Conservation (phyloP, 2,113 vertebrate species). For the Cygnus atratus region DNA sequence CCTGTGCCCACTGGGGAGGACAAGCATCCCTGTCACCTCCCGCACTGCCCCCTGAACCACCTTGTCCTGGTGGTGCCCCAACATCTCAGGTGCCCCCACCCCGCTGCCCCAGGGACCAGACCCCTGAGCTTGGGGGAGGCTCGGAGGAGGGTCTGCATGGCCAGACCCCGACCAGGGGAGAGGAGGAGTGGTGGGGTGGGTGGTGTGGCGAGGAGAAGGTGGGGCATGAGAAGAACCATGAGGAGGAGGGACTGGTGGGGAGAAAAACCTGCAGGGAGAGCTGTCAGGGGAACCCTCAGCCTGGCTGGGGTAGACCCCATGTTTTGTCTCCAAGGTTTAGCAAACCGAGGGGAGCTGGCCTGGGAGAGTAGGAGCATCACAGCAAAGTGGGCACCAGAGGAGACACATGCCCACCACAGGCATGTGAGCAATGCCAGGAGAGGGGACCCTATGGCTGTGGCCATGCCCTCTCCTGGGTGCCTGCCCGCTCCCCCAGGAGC, state of each 20-base stretch:
- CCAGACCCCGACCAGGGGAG: not conserved
- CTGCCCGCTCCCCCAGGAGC: not conserved
- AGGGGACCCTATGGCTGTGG: not conserved
- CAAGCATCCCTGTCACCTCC: not conserved
- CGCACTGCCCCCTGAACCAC: not conserved
- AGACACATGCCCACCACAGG: accelerated
- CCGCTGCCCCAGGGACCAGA: not conserved
- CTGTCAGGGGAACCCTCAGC: not conserved
- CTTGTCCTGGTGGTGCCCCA: not conserved
- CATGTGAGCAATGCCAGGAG: not conserved
- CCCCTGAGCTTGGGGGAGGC: not conserved
- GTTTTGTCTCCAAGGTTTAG: not conserved
- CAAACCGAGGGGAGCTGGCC: not conserved
- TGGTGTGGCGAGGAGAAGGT: not conserved
- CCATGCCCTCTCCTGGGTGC: not conserved
- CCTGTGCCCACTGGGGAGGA: not conserved
- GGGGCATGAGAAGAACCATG: not conserved
- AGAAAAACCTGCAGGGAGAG: not conserved
- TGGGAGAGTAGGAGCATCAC: not conserved
- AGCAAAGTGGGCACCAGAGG: not conserved
- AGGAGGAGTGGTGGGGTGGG: not conserved
- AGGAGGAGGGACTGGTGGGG: not conserved
- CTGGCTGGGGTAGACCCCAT: not conserved
- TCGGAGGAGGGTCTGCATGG: not conserved
- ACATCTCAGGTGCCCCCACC: not conserved